These are phyloP conservation scores for Eidolon helvum DNA, from an alignment of 2,113 vertebrate species.

Conservation along the genomic window DNA sequence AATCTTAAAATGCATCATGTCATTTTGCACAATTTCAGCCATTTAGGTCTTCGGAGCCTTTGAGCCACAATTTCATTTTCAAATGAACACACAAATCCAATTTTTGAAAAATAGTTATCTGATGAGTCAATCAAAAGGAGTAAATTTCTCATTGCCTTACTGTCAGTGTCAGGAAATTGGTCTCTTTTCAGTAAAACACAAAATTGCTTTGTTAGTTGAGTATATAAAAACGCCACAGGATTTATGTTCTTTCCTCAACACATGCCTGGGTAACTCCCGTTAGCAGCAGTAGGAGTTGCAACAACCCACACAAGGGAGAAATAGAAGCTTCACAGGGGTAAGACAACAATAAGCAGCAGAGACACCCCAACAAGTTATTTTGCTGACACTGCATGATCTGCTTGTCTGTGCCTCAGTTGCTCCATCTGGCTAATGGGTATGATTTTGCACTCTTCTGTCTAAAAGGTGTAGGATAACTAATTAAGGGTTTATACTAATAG, in stretches of 20 bases:
- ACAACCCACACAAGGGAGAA: background rate
- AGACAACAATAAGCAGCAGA: background rate
- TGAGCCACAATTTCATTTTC: background rate
- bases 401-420: background rate
- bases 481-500: background rate
- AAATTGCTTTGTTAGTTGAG: slow-evolving; percentile 48
- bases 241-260: background rate
- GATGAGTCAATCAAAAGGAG: slow-evolving; percentile 1
- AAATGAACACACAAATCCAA: background rate
- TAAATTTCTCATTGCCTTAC: background rate
- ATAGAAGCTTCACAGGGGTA: background rate
- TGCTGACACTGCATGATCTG: background rate
- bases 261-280: slow-evolving; percentile 13
- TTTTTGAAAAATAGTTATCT: background rate
- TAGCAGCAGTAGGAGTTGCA: background rate
- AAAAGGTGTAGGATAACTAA: background rate
- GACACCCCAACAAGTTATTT: background rate
- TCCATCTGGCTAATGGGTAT: background rate
- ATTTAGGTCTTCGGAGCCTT: background rate
- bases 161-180: slow-evolving; percentile 4
- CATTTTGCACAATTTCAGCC: background rate
- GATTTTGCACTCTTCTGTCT: background rate
- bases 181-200: slow-evolving; percentile 46
- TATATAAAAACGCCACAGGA: slow-evolving; percentile 9
- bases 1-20: background rate